These are phyloP conservation scores for Andricus quercusramuli DNA, from an alignment of 2,888 invertebrate genomes.

Conservation along the genomic window DNA sequence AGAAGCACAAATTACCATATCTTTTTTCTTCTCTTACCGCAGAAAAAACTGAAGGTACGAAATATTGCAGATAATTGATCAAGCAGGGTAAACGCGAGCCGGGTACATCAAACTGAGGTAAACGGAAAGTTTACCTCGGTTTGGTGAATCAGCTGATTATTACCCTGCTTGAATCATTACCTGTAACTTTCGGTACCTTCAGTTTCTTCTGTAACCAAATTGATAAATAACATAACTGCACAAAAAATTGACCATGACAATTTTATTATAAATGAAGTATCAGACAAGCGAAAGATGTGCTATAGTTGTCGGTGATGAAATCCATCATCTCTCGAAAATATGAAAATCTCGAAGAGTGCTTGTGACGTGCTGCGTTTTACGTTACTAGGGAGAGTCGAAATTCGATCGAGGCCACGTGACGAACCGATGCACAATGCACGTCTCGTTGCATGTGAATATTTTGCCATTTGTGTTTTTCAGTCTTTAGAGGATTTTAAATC, in stretches of 20 bases:
- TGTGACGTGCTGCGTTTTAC: conserved; percentile 26
- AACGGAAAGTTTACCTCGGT: too few species aligned
- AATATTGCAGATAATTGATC: too few species aligned
- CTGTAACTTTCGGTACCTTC: too few species aligned
- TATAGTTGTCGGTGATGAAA: conserved; percentile 25
- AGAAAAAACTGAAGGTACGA: too few species aligned
- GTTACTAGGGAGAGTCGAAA: conserved; percentile 37
- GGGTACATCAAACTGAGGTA: too few species aligned
- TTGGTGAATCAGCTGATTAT: too few species aligned
- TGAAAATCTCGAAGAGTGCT: conserved; percentile 19
- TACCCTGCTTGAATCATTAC: too few species aligned
- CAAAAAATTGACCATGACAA: background rate
- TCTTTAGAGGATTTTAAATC: background rate
- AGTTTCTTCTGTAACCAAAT: background rate
- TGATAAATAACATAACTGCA: background rate
- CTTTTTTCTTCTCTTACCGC: background rate
- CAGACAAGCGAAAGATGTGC: conserved; percentile 21
- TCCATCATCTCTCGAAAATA: conserved; percentile 26
- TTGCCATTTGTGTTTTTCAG: background rate
- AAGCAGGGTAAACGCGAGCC: too few species aligned
- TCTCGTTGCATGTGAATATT: conserved; percentile 14
- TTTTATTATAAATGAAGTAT: background rate
- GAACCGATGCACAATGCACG: conserved; percentile 27
- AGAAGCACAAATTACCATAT: background rate
- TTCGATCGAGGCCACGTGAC: conserved; percentile 22